phyloP scores from a whole-genome alignment of 92 coral and sea anemone species.

The Palythoa grandis region DNA sequence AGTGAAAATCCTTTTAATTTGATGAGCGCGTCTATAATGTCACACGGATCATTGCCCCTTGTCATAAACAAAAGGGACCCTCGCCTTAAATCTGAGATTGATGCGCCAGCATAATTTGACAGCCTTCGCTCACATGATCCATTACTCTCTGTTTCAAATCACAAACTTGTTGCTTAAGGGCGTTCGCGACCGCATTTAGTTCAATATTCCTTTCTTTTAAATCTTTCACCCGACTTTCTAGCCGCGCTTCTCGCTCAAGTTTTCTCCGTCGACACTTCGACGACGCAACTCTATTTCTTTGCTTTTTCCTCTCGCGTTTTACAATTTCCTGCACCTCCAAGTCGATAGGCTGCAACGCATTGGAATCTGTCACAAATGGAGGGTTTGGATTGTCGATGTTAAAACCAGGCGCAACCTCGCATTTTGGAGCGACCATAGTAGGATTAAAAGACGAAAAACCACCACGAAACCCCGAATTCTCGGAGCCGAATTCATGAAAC shows the following conservation, averaged over 20 bases:
- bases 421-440: constrained; percentile 79
- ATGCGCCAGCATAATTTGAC: constrained; percentile 97
- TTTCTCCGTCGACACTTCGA: constrained; percentile 96
- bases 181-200: constrained; percentile 92
- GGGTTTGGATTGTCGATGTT: constrained; percentile 74
- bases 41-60: constrained; percentile 25
- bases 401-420: constrained; percentile 75
- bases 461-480: constrained; percentile 80
- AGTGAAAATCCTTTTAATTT: constrained; percentile 3
- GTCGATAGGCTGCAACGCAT: constrained; percentile 88
- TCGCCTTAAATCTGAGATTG: constrained; percentile 76
- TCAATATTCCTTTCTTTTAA: constrained; percentile 92
- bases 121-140: constrained; percentile 99
- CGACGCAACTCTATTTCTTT: constrained; percentile 97
- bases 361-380: constrained; percentile 79
- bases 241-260: constrained; percentile 94
- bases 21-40: not conserved
- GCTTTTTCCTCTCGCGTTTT: constrained; percentile 96
- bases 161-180: constrained; percentile 97
- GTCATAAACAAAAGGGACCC: constrained; percentile 42
- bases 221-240: constrained; percentile 90
- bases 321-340: constrained; percentile 98
- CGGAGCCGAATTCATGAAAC: constrained; percentile 78
- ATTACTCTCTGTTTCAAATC: constrained; percentile 95
- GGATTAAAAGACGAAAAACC: constrained; percentile 83